Evolutionary conservation across 2,113 vertebrate genomes (phyloP), one percentile per base, ranked within the genome.

Genomic region (Daboia siamensis): DNA sequence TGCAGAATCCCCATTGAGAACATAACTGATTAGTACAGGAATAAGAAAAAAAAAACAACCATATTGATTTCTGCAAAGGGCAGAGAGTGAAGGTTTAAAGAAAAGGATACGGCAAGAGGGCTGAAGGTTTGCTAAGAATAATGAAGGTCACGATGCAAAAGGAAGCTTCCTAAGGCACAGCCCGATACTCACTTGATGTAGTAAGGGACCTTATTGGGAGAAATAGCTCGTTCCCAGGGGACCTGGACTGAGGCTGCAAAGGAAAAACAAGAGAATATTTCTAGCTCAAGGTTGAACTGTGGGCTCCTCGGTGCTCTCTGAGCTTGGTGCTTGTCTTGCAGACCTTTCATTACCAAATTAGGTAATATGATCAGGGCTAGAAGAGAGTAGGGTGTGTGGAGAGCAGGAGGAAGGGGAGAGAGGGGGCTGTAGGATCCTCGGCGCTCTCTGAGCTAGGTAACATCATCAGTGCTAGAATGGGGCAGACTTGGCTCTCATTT

Each of bases 161-260:
- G 48, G 46, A 20, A 56, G 33, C 26, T 51, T 46, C 9, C 44
- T 15, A 23, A 55, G 87, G 48, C 11, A 1, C 51, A 69, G 87
- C 33, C 10, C 20, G 80, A 86, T 92, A 98, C 99, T 99, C 97
- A 99, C 99, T 99, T 99, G 98, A 99, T 99, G 97, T 99, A 99
- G 96, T 99, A 99, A 24, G 99, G 99, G 96, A 99, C 99, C 98
- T 99, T 99, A 97, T 99, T 99, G 85, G 99, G 99, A 94, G 99
- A 99, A 96, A 99, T 99, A 95, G 99, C 98, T 96, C 99, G 98
- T 95, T 99, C 99, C 99, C 99, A 99, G 64, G 99, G 99, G 92
- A 99, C 98, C 97, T 99, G 99, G 95, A 99, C 99, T 54, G 99
- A 99, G 96, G 98, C 99, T 99, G 97, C 84, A 94, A 93, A 95